Evolutionary conservation across 2,797 vertebrate genomes (phyloP).

Genomic region (Tragopan temminckii): DNA sequence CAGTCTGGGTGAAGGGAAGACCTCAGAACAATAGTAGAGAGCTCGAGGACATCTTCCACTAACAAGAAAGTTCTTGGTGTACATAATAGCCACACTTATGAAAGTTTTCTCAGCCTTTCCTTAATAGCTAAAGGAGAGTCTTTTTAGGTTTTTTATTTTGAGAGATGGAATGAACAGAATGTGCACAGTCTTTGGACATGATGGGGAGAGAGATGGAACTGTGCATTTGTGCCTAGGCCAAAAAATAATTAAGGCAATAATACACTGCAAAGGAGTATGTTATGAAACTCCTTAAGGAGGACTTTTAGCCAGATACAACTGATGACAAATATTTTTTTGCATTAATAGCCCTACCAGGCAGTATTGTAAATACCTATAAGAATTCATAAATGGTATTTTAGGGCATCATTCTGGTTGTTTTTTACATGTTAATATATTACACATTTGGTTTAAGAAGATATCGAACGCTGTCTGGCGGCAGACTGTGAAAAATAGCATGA

Average conservation of each 20-base stretch:
- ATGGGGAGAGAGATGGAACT: not conserved
- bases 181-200: not conserved
- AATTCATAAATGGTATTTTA: not conserved
- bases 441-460: not conserved
- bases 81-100: not conserved
- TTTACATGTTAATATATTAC: not conserved
- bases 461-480: not conserved
- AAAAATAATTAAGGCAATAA: slow-evolving; percentile 66
- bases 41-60: slow-evolving; percentile 43
- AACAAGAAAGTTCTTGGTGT: slow-evolving; percentile 63
- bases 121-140: slow-evolving; percentile 34
- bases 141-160: slow-evolving; percentile 5
- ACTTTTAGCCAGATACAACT: slow-evolving; percentile 16
- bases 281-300: slow-evolving; percentile 38
- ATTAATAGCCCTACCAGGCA: not conserved
- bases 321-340: slow-evolving; percentile 29
- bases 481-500: not conserved
- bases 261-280: slow-evolving; percentile 21
- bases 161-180: slow-evolving; percentile 2
- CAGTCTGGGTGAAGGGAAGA: not conserved
- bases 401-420: not conserved
- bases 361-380: not conserved
- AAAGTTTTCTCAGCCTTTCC: slow-evolving; percentile 48
- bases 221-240: not conserved
- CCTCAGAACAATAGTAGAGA: slow-evolving; percentile 59